These are phyloP conservation scores for Protophormia terraenovae DNA, from an alignment of 2,888 invertebrate genomes.

Conservation along the genomic window DNA sequence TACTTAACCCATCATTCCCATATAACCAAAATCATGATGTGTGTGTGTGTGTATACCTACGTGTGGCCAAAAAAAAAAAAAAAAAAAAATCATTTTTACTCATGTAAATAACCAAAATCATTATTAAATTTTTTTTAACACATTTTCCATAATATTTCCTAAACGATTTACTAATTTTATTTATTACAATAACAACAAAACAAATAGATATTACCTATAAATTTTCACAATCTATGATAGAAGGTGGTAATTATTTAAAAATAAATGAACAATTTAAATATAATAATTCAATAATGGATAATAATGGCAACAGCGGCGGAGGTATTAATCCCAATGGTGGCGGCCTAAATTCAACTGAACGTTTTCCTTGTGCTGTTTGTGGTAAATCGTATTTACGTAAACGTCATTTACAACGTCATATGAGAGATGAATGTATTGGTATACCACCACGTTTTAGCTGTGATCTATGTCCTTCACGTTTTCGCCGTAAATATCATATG, in stretches of 20 bases:
- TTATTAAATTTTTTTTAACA: background rate
- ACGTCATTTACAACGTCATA: conserved; percentile 84
- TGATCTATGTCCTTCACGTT: conserved; percentile 82
- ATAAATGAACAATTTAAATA: conserved; percentile 8
- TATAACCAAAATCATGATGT: conserved; percentile 16
- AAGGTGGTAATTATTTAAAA: conserved; percentile 20
- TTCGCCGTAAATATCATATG: conserved; percentile 83
- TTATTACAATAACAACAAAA: background rate
- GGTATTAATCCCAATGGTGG: background rate
- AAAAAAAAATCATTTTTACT: conserved; percentile 32
- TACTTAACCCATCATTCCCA: conserved; percentile 22
- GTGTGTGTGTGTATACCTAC: background rate
- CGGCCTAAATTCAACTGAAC: conserved; percentile 73
- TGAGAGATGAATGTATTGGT: conserved; percentile 82
- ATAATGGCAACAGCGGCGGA: background rate
- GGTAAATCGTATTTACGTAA: conserved; percentile 84
- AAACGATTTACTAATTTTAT: background rate
- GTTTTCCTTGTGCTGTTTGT: conserved; percentile 83
- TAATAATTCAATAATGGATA: background rate
- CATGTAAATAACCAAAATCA: conserved; percentile 23
- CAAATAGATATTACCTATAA: conserved; percentile 32
- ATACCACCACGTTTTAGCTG: conserved; percentile 83
- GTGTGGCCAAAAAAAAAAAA: conserved; percentile 41
- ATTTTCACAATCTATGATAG: conserved; percentile 42
- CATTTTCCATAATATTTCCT: background rate